Evolutionary conservation across 1,140 invertebrate species (phyloP), one percentile per base, ranked within the genome.

Genomic region (Octopus sinensis): DNA sequence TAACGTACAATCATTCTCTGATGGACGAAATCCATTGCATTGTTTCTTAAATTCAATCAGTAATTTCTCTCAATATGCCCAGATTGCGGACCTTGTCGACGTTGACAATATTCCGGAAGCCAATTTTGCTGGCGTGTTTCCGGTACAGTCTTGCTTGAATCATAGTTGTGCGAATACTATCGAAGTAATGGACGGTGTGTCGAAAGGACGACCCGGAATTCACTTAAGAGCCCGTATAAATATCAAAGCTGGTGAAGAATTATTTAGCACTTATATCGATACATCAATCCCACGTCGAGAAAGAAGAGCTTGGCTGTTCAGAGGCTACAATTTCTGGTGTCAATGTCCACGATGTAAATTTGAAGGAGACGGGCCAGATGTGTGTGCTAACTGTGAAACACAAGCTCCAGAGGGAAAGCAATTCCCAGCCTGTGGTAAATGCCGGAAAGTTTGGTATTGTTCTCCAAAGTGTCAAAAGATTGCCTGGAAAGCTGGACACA

Each of bases 401-500:
- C 75, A 81, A 4, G 83, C 85, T 5, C 53, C 81, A 13, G 79
- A 82, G 7, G 84, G 82, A 13, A 80, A 81, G 53, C 6, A 54
- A 0, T 84, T 84, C 81, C 82, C 84, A 62, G 81, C 80, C 23
- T 88, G 87, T 56, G 80, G 84, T 53, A 84, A 84, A 54, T 88
- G 87, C 83, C 83, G 84, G 51, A 80, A 79, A 56, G 86, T 86
- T 0, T 88, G 86, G 87, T 88, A 88, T 82, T 88, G 87, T 79
- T 86, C 85, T 4, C 79, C 83, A 6, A 53, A 77, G 53, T 88
- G 87, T 78, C 87, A 88, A 84, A 88, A 87, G 76, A 83, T 82
- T 4, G 84, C 86, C 0, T 88, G 87, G 87, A 87, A 86, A 79
- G 85, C 85, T 71, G 87, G 87, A 23, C 87, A 88, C 80, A 88